phyloP scores from a whole-genome alignment of 2,888 invertebrate genomes.

The Leptopilina syphax region DNA sequence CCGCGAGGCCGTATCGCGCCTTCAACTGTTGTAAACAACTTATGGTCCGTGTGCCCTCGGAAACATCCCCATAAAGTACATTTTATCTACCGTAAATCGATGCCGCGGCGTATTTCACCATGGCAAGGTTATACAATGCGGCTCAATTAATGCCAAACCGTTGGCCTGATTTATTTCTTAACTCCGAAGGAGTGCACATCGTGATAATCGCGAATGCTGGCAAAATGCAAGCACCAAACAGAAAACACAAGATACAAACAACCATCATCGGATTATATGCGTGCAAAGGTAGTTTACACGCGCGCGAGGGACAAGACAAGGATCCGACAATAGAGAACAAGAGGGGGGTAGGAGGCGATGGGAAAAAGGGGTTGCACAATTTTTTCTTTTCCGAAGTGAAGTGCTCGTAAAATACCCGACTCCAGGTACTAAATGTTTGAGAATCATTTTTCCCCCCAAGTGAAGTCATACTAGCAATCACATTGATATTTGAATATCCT shows the following conservation, averaged over 20 bases:
- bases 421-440: conserved; percentile 17
- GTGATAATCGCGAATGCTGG: conserved; percentile 45
- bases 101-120: conserved; percentile 73
- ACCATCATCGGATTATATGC: conserved; percentile 17
- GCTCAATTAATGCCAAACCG: conserved; percentile 76
- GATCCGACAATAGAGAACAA: no score
- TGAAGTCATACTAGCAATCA: not conserved
- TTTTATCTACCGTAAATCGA: conserved; percentile 77
- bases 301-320: not conserved
- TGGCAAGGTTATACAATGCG: conserved; percentile 71
- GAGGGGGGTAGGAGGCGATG: conserved; percentile 11
- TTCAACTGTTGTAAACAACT: conserved; percentile 72
- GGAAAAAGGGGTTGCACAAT: conserved; percentile 42
- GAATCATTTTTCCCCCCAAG: conserved; percentile 10
- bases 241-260: not conserved
- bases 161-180: conserved; percentile 75
- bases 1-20: conserved; percentile 52
- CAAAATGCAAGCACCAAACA: conserved; percentile 9
- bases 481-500: no score
- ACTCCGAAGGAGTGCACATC: conserved; percentile 57
- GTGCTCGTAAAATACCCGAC: not conserved
- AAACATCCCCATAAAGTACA: conserved; percentile 76
- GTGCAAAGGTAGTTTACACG: conserved; percentile 5
- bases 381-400: not conserved
- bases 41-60: conserved; percentile 61